Conservation (phyloP, 1,140 invertebrate species). For the Matsumurasca onukii region DNA sequence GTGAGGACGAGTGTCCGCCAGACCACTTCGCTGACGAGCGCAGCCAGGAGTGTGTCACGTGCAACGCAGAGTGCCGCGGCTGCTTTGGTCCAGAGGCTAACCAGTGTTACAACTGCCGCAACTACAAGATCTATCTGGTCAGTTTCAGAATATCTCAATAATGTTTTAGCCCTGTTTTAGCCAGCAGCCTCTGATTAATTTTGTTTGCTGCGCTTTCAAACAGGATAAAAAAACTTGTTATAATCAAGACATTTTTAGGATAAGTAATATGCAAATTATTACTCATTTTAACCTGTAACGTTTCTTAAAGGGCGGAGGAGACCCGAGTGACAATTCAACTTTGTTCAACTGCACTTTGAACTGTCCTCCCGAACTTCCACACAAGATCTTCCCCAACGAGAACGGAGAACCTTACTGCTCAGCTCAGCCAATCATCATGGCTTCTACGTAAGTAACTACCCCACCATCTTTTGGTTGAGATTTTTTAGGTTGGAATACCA, state of each 20-base stretch:
- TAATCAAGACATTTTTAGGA: too few species aligned
- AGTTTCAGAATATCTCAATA: constrained; percentile 39
- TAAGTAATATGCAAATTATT: too few species aligned
- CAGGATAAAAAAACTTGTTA: too few species aligned
- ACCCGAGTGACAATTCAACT: constrained; percentile 58
- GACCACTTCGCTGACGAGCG: constrained; percentile 80
- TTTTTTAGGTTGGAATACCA: too few species aligned
- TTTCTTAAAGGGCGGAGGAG: constrained; percentile 57
- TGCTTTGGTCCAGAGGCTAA: constrained; percentile 76
- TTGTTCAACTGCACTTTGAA: constrained; percentile 83
- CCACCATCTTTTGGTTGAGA: too few species aligned
- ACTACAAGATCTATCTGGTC: constrained; percentile 76
- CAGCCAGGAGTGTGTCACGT: constrained; percentile 73
- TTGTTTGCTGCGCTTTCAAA: too few species aligned
- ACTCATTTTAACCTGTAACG: too few species aligned
- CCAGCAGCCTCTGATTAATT: too few species aligned
- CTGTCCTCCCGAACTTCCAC: constrained; percentile 77
- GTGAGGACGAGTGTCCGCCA: constrained; percentile 84
- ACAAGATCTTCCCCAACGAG: constrained; percentile 74
- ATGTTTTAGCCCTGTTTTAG: neutral
- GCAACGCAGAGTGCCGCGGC: constrained; percentile 77
- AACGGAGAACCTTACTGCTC: constrained; percentile 73
- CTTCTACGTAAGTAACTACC: constrained; percentile 6
- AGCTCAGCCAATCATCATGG: constrained; percentile 51
- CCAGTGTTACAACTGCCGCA: constrained; percentile 82